phyloP scores from a whole-genome alignment of 2,113 vertebrate species.

The Lamprotornis superbus region DNA sequence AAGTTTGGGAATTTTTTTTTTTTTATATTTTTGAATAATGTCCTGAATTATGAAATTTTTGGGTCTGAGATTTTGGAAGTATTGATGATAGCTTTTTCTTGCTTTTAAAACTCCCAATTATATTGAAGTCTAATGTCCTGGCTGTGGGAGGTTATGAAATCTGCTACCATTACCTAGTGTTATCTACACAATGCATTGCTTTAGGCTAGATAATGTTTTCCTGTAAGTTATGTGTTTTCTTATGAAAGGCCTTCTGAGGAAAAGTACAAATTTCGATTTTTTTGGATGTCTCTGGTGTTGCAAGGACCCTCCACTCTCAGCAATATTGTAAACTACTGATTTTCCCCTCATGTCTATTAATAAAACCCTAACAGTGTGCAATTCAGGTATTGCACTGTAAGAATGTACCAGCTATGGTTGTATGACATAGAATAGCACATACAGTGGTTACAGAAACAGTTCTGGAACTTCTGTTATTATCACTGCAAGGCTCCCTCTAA shows the following conservation, averaged over 20 bases:
- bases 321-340: accelerated
- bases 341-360: background rate
- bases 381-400: background rate
- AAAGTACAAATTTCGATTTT: background rate
- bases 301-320: background rate
- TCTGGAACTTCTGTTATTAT: background rate
- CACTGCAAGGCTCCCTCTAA: background rate
- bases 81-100: background rate
- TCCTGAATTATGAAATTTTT: accelerated
- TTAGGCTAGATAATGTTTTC: background rate
- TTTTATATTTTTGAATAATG: background rate
- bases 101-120: background rate
- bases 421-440: background rate
- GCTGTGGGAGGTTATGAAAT: background rate
- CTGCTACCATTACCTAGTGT: background rate
- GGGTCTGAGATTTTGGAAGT: background rate
- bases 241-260: background rate
- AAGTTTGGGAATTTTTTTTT: background rate
- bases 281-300: background rate
- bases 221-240: background rate
- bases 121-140: background rate
- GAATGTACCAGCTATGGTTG: background rate
- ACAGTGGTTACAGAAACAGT: background rate
- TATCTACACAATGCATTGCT: background rate
- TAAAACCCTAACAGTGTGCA: background rate